Evolutionary conservation across 2,113 vertebrate species (phyloP), one percentile per base, ranked within the genome.

Genomic region (Carassius gibelio): DNA sequence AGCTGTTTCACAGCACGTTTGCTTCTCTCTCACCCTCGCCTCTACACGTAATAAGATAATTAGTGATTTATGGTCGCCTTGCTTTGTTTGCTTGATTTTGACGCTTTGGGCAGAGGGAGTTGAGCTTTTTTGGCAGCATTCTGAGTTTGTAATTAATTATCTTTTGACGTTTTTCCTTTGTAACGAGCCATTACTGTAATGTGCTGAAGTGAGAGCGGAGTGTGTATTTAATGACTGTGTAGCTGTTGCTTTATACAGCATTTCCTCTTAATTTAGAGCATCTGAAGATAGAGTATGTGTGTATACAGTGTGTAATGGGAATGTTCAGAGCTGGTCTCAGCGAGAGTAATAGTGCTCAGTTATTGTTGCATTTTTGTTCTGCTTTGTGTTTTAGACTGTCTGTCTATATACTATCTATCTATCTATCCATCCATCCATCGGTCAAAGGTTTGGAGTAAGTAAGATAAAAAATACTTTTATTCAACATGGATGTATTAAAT

Each of bases 51-150:
- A 72, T 66, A 21, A 61, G 66, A 74, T 77, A 79, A 87, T 88
- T 75, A 84, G 77, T 85, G 87, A 85, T 83, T 88, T 81, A 84
- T 62, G 84, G 52, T 57, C 3, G 21, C 45, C 59, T 64, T 19
- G 34, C 30, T 88, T 83, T 86, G 81, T 84, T 88, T 83, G 34
- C 62, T 59, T 3, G 50, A 50, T 26, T 71, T 59, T 75, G 55
- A n/a, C 4, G 23, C 81, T 78, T 23, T 52, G 23, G 76, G 69
- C 68, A n/a, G 77, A 50, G 72, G 15, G 62, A 76, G 38, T 17
- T 66, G 77, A 72, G 42, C 5, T 17, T 84, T 79, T 84, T 74
- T 85, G 75, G 75, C 81, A 57, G 55, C 76, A 38, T 71, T 57
- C 50, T 66, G 50, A 59, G 38, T 61, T 66, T 84, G 26, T 85